Evolutionary conservation across 1,140 invertebrate genomes (phyloP).

Genomic region (Leptinotarsa texana): DNA sequence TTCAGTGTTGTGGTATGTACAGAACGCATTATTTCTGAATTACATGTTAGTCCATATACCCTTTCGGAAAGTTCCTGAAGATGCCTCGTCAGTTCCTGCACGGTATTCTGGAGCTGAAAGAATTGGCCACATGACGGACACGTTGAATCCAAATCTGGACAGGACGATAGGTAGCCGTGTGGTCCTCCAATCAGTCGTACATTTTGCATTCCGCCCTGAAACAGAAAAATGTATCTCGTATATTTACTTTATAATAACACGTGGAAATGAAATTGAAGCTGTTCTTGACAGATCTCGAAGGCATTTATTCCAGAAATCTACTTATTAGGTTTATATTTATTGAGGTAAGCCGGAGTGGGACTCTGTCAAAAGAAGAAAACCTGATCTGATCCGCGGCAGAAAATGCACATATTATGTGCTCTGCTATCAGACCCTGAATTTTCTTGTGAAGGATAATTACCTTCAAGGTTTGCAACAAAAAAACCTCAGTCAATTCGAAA

Average conservation of each 20-base stretch:
- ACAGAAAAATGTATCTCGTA: constrained; percentile 21
- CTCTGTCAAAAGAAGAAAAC: no score
- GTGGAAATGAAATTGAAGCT: no score
- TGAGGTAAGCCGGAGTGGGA: no score
- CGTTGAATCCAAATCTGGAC: constrained; percentile 80
- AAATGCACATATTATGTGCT: no score
- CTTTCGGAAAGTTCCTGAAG: constrained; percentile 71
- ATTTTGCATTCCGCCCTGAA: constrained; percentile 84
- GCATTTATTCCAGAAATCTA: no score
- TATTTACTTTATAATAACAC: no score
- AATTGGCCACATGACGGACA: constrained; percentile 91
- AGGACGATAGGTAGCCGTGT: constrained; percentile 84
- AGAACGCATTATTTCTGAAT: constrained; percentile 33
- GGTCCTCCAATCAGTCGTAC: constrained; percentile 81
- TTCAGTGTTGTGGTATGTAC: not conserved
- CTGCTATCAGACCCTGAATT: no score
- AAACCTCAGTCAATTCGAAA: constrained; percentile 3
- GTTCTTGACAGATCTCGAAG: no score
- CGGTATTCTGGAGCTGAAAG: constrained; percentile 76
- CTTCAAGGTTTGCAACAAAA: not conserved
- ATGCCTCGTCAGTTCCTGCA: constrained; percentile 67
- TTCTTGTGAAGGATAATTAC: no score
- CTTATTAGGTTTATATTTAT: no score
- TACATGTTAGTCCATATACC: constrained; percentile 61
- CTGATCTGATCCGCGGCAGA: no score